phyloP scores from a whole-genome alignment of 2,113 vertebrate genomes.

The Jacana jacana region DNA sequence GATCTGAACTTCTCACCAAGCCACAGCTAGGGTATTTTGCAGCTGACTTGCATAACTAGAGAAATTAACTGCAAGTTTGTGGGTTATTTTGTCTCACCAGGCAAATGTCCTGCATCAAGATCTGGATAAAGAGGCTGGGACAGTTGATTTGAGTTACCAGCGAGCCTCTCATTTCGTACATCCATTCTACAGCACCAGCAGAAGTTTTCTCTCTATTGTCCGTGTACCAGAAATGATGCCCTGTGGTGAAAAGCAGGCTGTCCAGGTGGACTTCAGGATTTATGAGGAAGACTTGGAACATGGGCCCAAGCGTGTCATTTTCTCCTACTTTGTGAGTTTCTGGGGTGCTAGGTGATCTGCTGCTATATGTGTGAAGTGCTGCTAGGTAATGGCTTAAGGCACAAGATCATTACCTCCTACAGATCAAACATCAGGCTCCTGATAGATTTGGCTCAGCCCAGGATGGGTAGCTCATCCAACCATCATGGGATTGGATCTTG shows the following conservation, averaged over 20 bases:
- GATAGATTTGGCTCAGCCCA: neutral
- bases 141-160: conserved; percentile 24
- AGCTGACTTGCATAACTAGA: neutral
- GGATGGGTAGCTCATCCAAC: neutral
- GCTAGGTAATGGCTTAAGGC: neutral
- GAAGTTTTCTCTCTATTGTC: conserved; percentile 54
- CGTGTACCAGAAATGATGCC: neutral
- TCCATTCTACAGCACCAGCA: conserved; percentile 60
- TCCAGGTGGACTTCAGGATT: conserved; percentile 64
- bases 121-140: neutral
- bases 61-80: neutral
- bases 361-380: too few species aligned
- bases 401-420: neutral
- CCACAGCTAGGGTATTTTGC: neutral
- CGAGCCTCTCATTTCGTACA: conserved; percentile 26
- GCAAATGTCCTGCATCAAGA: conserved; percentile 49
- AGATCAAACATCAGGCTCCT: neutral
- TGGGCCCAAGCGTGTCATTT: conserved; percentile 41
- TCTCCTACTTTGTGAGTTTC: conserved; percentile 72
- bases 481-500: neutral
- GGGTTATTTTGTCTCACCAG: conserved; percentile 3
- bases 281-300: conserved; percentile 26
- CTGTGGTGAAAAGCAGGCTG: conserved; percentile 11
- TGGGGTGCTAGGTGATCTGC: too few species aligned
- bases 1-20: neutral